Evolutionary conservation across 2,888 invertebrate species (phyloP).

Genomic region (Shargacucullia verbasci): DNA sequence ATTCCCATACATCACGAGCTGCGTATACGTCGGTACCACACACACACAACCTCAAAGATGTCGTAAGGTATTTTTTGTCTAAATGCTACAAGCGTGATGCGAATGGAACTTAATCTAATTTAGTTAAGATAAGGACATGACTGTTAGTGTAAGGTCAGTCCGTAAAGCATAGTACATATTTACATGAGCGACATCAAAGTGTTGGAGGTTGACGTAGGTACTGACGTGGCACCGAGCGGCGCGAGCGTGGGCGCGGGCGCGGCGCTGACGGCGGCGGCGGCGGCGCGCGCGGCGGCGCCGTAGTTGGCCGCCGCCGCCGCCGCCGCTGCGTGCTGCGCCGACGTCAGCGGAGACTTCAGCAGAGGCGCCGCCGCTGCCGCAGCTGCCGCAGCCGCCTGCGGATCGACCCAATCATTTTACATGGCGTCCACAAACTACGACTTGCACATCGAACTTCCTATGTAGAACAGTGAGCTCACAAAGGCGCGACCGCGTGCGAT

Average conservation of each 20-base stretch:
- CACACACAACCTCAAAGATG: no score
- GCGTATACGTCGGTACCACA: no score
- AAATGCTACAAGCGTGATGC: no score
- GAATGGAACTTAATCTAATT: no score
- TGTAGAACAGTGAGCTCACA: slow-evolving; percentile 81
- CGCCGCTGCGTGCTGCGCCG: slow-evolving; percentile 96
- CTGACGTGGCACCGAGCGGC: slow-evolving; percentile 80
- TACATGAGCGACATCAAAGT: slow-evolving; percentile 44
- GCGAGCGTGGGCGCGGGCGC: slow-evolving; percentile 90
- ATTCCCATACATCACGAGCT: no score
- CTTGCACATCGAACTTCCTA: not conserved
- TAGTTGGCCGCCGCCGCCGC: slow-evolving; percentile 96
- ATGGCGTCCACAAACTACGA: not conserved
- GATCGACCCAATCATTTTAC: slow-evolving; percentile 44
- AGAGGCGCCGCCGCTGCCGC: slow-evolving; percentile 94
- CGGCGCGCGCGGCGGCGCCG: slow-evolving; percentile 95
- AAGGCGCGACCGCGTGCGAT: slow-evolving; percentile 48
- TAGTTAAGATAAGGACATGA: not conserved
- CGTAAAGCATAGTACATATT: slow-evolving; percentile 31
- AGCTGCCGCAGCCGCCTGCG: slow-evolving; percentile 90
- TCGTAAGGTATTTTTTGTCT: no score
- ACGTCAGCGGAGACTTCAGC: slow-evolving; percentile 94
- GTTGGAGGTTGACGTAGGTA: slow-evolving; percentile 50
- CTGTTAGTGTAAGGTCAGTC: slow-evolving; percentile 25
- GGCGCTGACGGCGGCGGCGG: slow-evolving; percentile 92